Evolutionary conservation across 2,797 vertebrate species (phyloP), one percentile per base, ranked within the genome.

Genomic region (Threskiornis aethiopicus): DNA sequence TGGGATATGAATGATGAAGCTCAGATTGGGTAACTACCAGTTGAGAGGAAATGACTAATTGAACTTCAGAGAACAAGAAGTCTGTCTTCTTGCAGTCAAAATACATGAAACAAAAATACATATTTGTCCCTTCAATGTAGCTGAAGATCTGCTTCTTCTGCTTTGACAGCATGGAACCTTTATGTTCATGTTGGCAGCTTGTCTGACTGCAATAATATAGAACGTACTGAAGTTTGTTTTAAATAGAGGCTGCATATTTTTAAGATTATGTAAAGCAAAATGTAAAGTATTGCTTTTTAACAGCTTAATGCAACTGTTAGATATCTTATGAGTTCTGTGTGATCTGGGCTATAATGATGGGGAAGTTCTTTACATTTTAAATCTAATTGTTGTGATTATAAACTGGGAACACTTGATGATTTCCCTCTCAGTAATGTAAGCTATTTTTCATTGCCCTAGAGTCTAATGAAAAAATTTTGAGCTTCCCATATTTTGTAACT

Each of bases 21-120:
- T 96, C 92, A 80, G 94, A 96, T 97, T 97, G 97, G 94, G 84
- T 97, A 97, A 96, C 96, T 96, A 97, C 96, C 95, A 97, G 81
- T 98, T 96, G 94, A 97, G 83, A 96, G 96, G 86, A 96, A 97
- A 95, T 98, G 95, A 96, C 95, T 97, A 97, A 97, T 94, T 97
- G 95, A 97, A 93, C 95, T 96, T 98, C 93, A 97, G 95, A 94
- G 97, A 97, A 98, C 96, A 97, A 97, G 97, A 97, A 97, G 95
- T 97, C 97, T 97, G 95, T 94, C 97, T 94, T 96, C 87, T 91
- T 96, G 87, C 95, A 95, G 96, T 97, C 97, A 97, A 97, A 98
- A 97, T 97, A 97, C 5, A 3, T 88, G 92, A 95, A 94, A 90
- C 81, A 92, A 86, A 95, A 97, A 95, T 98, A 94, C 70, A 3